These are phyloP conservation scores for Ephialtes manifestator DNA, from an alignment of 2,888 invertebrate species.

Conservation along the genomic window DNA sequence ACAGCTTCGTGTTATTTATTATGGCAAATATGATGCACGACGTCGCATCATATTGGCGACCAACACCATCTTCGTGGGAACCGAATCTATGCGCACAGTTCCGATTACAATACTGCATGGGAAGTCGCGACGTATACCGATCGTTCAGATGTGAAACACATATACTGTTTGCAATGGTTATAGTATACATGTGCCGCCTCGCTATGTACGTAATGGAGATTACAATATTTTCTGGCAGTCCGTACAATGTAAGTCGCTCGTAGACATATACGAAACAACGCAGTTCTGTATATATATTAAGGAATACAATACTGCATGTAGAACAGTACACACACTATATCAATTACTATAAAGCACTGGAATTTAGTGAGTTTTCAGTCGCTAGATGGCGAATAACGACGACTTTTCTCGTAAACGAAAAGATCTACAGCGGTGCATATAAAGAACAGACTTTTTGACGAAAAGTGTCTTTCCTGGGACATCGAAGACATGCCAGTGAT, in stretches of 20 bases:
- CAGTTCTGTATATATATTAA: neutral
- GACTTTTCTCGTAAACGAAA: slow-evolving; percentile 1
- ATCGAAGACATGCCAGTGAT: no score
- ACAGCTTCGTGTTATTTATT: neutral
- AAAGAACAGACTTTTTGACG: no score
- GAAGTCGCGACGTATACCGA: neutral
- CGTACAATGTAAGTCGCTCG: neutral
- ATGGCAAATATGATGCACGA: neutral
- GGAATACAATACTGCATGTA: neutral
- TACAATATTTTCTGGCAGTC: neutral
- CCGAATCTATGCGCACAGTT: neutral
- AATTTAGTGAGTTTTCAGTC: neutral
- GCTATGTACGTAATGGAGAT: neutral
- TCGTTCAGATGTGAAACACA: neutral
- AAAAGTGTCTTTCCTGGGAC: no score
- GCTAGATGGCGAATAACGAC: neutral
- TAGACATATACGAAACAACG: neutral
- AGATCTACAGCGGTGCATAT: no score
- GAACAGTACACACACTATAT: neutral
- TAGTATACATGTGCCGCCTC: neutral
- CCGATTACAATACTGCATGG: neutral
- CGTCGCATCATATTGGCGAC: neutral
- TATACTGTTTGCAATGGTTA: neutral
- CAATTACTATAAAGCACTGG: neutral
- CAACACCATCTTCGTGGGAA: neutral